phyloP scores from a whole-genome alignment of 2,113 vertebrate species.

The Podocnemis expansa region DNA sequence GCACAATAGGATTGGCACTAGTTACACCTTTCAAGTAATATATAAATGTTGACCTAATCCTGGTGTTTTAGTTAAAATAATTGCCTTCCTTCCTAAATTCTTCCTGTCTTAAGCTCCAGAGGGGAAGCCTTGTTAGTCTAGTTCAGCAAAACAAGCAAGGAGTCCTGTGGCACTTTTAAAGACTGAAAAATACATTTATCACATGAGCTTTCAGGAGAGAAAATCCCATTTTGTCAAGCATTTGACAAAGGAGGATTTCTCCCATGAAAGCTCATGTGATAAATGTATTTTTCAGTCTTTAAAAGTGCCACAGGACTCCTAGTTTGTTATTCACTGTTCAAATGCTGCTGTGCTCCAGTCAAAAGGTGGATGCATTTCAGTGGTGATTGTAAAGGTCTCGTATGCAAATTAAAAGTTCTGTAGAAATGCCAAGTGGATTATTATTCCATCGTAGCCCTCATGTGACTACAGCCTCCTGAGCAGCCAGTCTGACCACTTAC shows the following conservation, averaged over 20 bases:
- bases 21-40: background rate
- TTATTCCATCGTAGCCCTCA: background rate
- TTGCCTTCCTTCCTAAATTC: background rate
- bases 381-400: rapidly evolving
- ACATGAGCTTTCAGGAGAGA: too few species aligned
- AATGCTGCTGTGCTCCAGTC: background rate
- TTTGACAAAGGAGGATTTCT: too few species aligned
- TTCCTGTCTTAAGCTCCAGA: background rate
- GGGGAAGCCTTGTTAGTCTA: too few species aligned
- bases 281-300: too few species aligned
- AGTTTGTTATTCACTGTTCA: background rate
- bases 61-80: background rate
- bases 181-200: too few species aligned
- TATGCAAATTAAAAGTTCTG: background rate
- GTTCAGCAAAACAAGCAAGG: too few species aligned
- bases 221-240: too few species aligned
- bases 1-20: background rate
- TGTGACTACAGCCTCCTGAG: rapidly evolving
- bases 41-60: background rate
- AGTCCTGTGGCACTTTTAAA: too few species aligned
- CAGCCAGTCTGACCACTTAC: background rate
- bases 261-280: too few species aligned
- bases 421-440: background rate
- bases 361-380: background rate
- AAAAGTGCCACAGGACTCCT: too few species aligned